Base-by-base conservation (phyloP, 2,888 invertebrate genomes). In the Tineola bisselliella region DNA sequence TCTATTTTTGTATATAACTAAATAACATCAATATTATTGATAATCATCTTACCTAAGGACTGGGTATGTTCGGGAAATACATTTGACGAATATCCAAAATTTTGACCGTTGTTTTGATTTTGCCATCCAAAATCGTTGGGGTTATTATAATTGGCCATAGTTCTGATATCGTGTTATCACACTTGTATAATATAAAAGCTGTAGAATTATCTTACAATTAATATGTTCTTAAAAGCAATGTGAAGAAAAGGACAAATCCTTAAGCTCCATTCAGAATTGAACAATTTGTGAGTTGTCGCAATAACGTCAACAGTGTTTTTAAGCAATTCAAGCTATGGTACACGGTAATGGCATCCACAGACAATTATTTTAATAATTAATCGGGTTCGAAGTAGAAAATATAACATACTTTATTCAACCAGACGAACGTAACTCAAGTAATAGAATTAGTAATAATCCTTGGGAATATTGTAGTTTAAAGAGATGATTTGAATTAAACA, bases 51-150 rank as follows among this genome's bases (percentile, higher is more conserved):
- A 84, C 86, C 87, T 65, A 87, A 71, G 12, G 79, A 79, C 68
- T 84, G 84, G 43, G 79, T 70, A 61, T 74, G 69, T 70, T 89
- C 89, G 4, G 77, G 82, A 69, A 90, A 90, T 52, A 75, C 71
- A 66, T 84, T 86, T 17, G 82, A 71, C 52, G 79, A 69, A 63
- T 89, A 89, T 61, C 88, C 84, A 66, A 88, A 89, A 67, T 72
- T 84, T 69, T 80, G 83, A 63, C 73, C 79, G 62, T 69, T 76
- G 65, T 73, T 80, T 72, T 80, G 87, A 60, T 69, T 66, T 69
- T 84, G 86, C 87, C 87, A 87, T 13, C 79, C 73, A 65, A 70
- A 84, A 61, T 87, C 86, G 62, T 82, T 83, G 62, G 77, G 79
- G 67, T 84, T 81, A 60, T 74, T 77, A 64, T 68, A 84, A 65